Conservation (phyloP, 2,797 vertebrate genomes). For the Lycodopsis pacificus region DNA sequence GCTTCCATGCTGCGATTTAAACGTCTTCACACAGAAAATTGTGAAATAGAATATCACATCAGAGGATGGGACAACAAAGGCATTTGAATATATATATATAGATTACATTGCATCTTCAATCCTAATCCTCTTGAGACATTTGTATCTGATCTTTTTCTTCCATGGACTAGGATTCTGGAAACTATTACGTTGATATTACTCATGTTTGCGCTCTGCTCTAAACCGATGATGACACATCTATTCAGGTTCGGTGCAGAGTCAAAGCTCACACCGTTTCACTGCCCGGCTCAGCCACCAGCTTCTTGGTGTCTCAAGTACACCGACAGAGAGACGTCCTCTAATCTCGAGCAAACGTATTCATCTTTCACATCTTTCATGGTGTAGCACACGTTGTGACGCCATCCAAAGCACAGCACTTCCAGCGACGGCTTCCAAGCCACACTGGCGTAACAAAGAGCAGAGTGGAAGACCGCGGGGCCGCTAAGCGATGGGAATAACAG, state of each 20-base stretch:
- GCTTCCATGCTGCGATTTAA: background rate
- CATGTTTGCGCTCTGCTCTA: constrained; percentile 7
- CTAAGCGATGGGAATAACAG: constrained; percentile 41
- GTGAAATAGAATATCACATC: background rate
- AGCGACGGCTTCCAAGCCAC: constrained; percentile 49
- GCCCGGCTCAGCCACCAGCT: background rate
- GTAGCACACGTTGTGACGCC: constrained; percentile 59
- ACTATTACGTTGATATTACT: background rate
- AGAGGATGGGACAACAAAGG: background rate
- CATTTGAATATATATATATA: too few species aligned
- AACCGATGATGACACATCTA: constrained; percentile 5
- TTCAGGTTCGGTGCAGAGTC: constrained; percentile 19
- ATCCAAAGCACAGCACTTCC: constrained; percentile 44
- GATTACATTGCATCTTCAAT: too few species aligned
- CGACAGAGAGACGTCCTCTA: constrained; percentile 24
- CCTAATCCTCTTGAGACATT: background rate
- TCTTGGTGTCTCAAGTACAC: background rate
- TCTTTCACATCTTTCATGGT: constrained; percentile 60
- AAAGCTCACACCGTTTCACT: constrained; percentile 31
- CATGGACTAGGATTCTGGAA: background rate
- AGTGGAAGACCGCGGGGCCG: constrained; percentile 23
- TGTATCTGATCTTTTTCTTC: background rate
- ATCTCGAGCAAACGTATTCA: constrained; percentile 58
- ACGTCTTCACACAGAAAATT: background rate
- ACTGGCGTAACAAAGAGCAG: constrained; percentile 38